Evolutionary conservation across 1,140 invertebrate genomes (phyloP).

Genomic region (Brachionus sp.): DNA sequence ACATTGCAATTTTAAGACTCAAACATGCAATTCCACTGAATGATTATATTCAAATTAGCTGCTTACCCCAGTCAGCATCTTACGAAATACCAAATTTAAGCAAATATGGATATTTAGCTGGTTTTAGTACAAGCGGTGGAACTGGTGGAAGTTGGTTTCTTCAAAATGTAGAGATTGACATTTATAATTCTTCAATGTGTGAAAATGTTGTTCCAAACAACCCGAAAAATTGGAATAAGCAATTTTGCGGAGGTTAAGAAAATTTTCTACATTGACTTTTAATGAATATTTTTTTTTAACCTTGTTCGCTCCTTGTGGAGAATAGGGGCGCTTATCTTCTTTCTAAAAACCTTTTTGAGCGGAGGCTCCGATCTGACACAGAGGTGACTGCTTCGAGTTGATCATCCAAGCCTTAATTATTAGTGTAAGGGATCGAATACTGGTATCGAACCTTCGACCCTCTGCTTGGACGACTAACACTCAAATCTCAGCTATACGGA

Average conservation of each 20-base stretch:
- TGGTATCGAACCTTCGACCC: no score
- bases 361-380: no score
- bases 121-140: neutral
- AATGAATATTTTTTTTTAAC: no score
- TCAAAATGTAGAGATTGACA: neutral
- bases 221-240: constrained; percentile 23
- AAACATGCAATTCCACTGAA: neutral
- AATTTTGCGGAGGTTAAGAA: constrained; percentile 25
- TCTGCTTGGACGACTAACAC: no score
- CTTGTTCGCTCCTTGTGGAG: no score
- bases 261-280: neutral
- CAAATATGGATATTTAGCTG: neutral
- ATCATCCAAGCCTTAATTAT: no score
- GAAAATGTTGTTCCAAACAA: neutral
- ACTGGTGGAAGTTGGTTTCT: neutral
- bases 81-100: neutral
- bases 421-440: no score
- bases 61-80: neutral
- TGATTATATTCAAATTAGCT: neutral
- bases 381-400: no score
- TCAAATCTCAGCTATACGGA: no score
- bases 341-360: no score
- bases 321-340: no score
- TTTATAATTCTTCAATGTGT: constrained; percentile 40
- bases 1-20: neutral